A percentile compares a stretch with the other conserved stretches of the same genome.
Conservation (phyloP, 2,113 vertebrate species). For the Elanus axillaris region DNA sequence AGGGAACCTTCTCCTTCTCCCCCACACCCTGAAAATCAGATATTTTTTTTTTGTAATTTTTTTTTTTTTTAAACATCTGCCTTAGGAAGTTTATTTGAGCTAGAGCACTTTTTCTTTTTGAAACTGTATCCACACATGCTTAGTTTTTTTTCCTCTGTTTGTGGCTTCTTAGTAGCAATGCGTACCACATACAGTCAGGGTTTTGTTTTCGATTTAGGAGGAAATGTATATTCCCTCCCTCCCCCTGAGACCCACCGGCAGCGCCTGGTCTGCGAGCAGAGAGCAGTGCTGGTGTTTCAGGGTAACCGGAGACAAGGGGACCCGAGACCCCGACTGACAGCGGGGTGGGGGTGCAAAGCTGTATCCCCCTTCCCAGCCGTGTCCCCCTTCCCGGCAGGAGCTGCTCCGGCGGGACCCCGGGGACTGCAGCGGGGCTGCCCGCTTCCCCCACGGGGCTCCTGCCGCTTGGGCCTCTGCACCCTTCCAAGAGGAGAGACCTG, state of each 20-base stretch:
- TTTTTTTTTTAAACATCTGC: not conserved
- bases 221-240: not conserved
- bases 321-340: rapidly evolving
- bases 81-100: not conserved
- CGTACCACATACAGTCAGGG: not conserved
- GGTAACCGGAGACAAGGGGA: not conserved
- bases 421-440: not conserved
- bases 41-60: not conserved
- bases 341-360: not conserved
- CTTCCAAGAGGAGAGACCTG: not conserved
- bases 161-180: not conserved
- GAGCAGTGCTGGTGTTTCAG: not conserved
- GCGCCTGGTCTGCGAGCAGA: not conserved
- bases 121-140: not conserved
- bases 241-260: not conserved
- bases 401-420: rapidly evolving
- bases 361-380: not conserved
- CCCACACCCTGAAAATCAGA: not conserved
- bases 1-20: not conserved
- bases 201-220: conserved; percentile 27
- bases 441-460: not conserved
- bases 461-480: not conserved
- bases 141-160: not conserved
- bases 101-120: not conserved
- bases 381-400: not conserved